These are phyloP conservation scores for Mactra quadrangularis DNA, from an alignment of 1,140 invertebrate species.

Conservation along the genomic window DNA sequence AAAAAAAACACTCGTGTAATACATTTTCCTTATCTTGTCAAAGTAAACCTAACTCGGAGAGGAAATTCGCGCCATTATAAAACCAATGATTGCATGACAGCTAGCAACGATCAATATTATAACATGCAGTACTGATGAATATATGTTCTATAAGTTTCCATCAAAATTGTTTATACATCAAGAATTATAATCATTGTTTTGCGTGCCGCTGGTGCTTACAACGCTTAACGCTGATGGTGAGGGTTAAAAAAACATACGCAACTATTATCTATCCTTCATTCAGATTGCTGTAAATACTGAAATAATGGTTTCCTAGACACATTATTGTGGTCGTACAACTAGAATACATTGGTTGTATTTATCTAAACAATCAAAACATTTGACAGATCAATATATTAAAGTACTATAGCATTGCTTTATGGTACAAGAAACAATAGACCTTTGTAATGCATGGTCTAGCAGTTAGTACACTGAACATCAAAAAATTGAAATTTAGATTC, in stretches of 20 bases:
- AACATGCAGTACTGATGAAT: neutral
- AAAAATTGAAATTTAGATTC: too few relatives aligned
- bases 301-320: too few relatives aligned
- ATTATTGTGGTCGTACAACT: too few relatives aligned
- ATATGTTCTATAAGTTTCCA: neutral
- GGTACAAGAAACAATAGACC: too few relatives aligned
- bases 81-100: neutral
- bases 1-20: neutral
- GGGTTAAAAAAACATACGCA: slow-evolving; percentile 13
- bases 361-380: too few relatives aligned
- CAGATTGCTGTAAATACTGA: slow-evolving; percentile 2
- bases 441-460: too few relatives aligned
- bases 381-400: too few relatives aligned
- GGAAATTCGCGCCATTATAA: neutral
- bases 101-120: neutral
- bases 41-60: neutral
- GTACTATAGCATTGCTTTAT: too few relatives aligned
- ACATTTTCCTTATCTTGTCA: slow-evolving; percentile 29
- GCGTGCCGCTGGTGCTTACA: too few relatives aligned
- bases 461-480: too few relatives aligned
- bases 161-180: slow-evolving; percentile 14
- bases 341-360: too few relatives aligned
- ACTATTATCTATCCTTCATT: slow-evolving; percentile 20
- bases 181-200: slow-evolving; percentile 9
- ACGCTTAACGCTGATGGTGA: slow-evolving; percentile 3